Conservation (phyloP, 2,113 vertebrate species). For the Gobiocypris rarus region DNA sequence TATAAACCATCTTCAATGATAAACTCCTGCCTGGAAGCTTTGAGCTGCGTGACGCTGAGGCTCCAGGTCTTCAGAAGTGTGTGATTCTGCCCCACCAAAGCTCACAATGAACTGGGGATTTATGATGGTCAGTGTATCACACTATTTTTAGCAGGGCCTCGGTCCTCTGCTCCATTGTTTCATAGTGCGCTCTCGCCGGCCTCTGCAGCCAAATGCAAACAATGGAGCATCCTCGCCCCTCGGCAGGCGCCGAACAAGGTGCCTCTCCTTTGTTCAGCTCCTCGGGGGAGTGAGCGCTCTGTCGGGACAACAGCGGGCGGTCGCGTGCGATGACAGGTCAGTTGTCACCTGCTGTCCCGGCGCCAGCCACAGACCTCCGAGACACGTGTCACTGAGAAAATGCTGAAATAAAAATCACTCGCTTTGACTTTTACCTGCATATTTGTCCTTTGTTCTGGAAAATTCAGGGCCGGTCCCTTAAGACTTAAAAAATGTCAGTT, state of each 20-base stretch:
- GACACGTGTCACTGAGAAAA: conserved; percentile 25
- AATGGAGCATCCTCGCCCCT: conserved; percentile 58
- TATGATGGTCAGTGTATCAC: conserved; percentile 15
- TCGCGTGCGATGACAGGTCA: conserved; percentile 57
- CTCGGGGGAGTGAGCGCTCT: conserved; percentile 50
- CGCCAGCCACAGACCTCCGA: conserved; percentile 40
- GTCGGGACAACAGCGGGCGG: conserved; percentile 50
- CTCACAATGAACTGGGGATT: background rate
- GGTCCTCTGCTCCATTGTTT: conserved; percentile 64
- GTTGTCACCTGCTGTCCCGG: conserved; percentile 15
- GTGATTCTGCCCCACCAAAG: background rate
- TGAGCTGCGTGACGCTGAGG: conserved; percentile 43
- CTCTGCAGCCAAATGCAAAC: conserved; percentile 54
- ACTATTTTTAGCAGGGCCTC: conserved; percentile 43
- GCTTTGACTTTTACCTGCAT: background rate
- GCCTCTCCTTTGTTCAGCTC: conserved; percentile 31
- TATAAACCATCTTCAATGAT: conserved; percentile 61
- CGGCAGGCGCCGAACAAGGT: conserved; percentile 42
- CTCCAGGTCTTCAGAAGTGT: conserved; percentile 7
- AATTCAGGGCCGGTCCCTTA: background rate
- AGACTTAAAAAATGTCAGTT: background rate
- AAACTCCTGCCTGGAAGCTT: conserved; percentile 49
- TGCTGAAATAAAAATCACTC: background rate
- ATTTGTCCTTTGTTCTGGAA: background rate
- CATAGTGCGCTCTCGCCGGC: background rate